Base-by-base conservation (phyloP, 2,113 vertebrate genomes). In the Silurus asotus region DNA sequence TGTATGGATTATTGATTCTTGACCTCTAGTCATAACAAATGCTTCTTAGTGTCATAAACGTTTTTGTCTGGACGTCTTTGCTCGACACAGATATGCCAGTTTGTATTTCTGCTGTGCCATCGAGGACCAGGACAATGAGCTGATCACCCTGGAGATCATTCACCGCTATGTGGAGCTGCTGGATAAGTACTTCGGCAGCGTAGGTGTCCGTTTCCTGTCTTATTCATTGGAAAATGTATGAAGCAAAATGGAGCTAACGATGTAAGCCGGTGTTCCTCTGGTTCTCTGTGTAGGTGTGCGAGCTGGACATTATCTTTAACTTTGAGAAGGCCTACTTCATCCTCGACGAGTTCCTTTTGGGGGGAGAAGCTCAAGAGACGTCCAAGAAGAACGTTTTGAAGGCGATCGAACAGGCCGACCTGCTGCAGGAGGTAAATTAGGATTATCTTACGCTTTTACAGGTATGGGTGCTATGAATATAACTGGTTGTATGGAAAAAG, bases 161-260 rank as follows among this genome's bases (percentile, higher is more conserved):
- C 98, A 99, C 95, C 96, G 97, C 93, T 99, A 99, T 0, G 98
- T 99, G 90, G 98, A 99, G 94, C 96, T 99, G 90, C 96, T 99
- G 93, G 98, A 99, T 95, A 99, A 99, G 94, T 99, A 99, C 92
- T 99, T 99, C 93, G 98, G 98, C 94, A 99, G 97, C 84, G 98
- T 99, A 90, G 93, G 98, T 94, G 45, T 28, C 49, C 37, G 37
- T 19, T 49, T 45, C 15, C 58, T 51, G 8, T 17, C 49, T 4
- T 37, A 37, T 69, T 58, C 55, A 75, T 70, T 80, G 23, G 53
- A 11, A 48, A 61, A 4, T 8, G 0, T 9, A 4, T 79, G 23
- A 59, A 69, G 23, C 53, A 81, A 48, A 45, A 37, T 1, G 7
- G 3, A 11, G 2, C 28, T 45, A 45, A 28, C 28, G 25, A 6